Percentiles rank a stretch among this genome's conserved stretches.
Evolutionary conservation across 2,797 vertebrate genomes (phyloP).

Genomic region (Acanthurus lineatus): DNA sequence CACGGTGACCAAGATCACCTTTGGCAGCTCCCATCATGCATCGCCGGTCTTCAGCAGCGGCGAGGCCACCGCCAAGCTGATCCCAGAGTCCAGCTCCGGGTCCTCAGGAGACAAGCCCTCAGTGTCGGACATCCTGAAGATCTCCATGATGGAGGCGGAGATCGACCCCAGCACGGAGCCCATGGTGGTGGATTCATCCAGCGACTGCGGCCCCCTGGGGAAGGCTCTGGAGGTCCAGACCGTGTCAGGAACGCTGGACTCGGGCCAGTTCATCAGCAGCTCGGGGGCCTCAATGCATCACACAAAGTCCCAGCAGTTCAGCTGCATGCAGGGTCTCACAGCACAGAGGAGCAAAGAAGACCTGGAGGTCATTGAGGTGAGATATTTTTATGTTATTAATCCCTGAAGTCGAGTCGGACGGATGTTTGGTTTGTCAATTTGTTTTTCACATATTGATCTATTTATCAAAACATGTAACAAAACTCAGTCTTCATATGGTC

Average conservation of each 20-base stretch:
- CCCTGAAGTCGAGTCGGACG: background rate
- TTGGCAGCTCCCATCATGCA: slow-evolving; percentile 88
- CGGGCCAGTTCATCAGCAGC: slow-evolving; percentile 86
- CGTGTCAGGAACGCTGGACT: slow-evolving; percentile 69
- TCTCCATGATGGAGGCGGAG: slow-evolving; percentile 98
- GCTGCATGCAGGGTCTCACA: slow-evolving; percentile 89
- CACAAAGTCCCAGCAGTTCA: slow-evolving; percentile 82
- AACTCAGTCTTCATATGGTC: too few species aligned
- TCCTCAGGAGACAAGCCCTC: slow-evolving; percentile 86
- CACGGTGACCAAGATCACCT: slow-evolving; percentile 96
- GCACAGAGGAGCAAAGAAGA: slow-evolving; percentile 84
- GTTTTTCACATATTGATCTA: background rate
- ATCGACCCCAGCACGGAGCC: slow-evolving; percentile 92
- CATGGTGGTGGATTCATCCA: slow-evolving; percentile 91
- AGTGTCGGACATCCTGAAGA: slow-evolving; percentile 96
- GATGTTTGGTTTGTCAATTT: background rate
- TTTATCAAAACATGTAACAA: background rate
- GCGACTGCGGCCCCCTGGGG: slow-evolving; percentile 84
- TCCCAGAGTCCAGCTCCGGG: slow-evolving; percentile 89
- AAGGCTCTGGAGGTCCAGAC: slow-evolving; percentile 79
- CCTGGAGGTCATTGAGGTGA: slow-evolving; percentile 87
- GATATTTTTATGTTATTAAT: background rate
- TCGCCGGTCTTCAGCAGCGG: slow-evolving; percentile 89
- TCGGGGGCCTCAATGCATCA: slow-evolving; percentile 73
- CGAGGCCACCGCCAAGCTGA: slow-evolving; percentile 88